Evolutionary conservation across 2,888 invertebrate species (phyloP), one percentile per base, ranked within the genome.

Genomic region (Acronicta leporina): DNA sequence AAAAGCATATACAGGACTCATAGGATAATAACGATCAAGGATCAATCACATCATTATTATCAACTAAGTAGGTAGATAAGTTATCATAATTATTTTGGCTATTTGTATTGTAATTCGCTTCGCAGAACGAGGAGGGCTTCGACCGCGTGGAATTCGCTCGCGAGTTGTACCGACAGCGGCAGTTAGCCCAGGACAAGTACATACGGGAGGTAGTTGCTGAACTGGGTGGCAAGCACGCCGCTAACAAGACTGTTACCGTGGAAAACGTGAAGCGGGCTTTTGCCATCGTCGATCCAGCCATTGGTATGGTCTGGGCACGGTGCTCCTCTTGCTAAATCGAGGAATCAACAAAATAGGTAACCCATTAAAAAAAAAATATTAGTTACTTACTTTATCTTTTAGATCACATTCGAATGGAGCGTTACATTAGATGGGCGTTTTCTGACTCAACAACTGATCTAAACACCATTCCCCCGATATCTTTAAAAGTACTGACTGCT

Each of bases 361-460:
- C 33, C 10, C 10, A 11, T 33, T 33, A 10, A 2, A 20, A 2
- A 20, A 20, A 20, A n/a, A n/a, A n/a, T n/a, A 25, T 25, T 25
- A 27, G 7, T 30, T 13, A 35, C 13, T 13, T 3, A 35, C 1
- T 35, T n/a, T n/a, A n/a, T 38, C 1, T 38, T 38, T n/a, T 38
- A 94, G 94, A 94, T 75, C 94, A 94, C 71, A 87, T 92, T 38
- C 88, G 92, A 13, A 93, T 94, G 93, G 93, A 95, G 67, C 88
- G 88, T 13, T 88, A 94, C 80, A 87, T 95, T 45, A 89, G 94
- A 48, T 94, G 94, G 93, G 91, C 90, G 27, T 94, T 92, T 79
- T 87, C 90, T 0, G 87, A 87, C 33, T 82, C 77, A 50, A 80
- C 77, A 1, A 79, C 85, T 0, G 86, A 86, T 11, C 56, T 91